Percentiles rank a stretch among this genome's conserved stretches.
phyloP scores from a whole-genome alignment of 2,888 invertebrate species.

The Zeuzera pyrina region DNA sequence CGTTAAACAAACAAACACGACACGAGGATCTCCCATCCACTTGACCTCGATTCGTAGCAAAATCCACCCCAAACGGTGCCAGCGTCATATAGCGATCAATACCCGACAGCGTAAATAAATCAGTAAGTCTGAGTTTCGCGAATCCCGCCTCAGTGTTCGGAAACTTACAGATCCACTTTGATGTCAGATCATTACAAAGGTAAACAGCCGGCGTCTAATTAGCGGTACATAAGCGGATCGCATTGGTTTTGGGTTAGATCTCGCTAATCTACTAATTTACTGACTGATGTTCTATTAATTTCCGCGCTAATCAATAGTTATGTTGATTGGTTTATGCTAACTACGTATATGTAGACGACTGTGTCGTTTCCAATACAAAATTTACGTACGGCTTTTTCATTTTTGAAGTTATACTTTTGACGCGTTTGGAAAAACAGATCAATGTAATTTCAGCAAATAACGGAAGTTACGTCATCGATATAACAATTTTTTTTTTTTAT shows the following conservation, averaged over 20 bases:
- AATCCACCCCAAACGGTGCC: slow-evolving; percentile 42
- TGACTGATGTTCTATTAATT: slow-evolving; percentile 43
- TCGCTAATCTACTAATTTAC: slow-evolving; percentile 44
- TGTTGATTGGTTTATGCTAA: not conserved
- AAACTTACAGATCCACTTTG: slow-evolving; percentile 31
- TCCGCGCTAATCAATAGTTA: slow-evolving; percentile 15
- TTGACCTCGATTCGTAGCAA: slow-evolving; percentile 52
- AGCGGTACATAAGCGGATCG: slow-evolving; percentile 44
- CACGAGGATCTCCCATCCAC: slow-evolving; percentile 40
- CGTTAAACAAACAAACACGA: slow-evolving; percentile 38
- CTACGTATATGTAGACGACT: no score
- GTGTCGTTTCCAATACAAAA: no score
- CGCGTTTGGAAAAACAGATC: no score
- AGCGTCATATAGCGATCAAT: slow-evolving; percentile 53
- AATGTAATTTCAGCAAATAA: no score
- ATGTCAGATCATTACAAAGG: slow-evolving; percentile 52
- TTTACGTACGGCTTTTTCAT: no score
- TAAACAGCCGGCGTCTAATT: slow-evolving; percentile 54
- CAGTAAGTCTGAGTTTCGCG: slow-evolving; percentile 43
- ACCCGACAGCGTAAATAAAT: slow-evolving; percentile 60
- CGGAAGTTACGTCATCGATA: no score
- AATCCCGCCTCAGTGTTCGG: slow-evolving; percentile 10
- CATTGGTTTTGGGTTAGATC: slow-evolving; percentile 37
- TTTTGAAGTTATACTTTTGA: no score
- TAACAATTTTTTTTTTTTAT: no score